A percentile compares a stretch with the other conserved stretches of the same genome.
These are phyloP conservation scores for Nebria salina DNA, from an alignment of 2,888 invertebrate genomes.

Conservation along the genomic window DNA sequence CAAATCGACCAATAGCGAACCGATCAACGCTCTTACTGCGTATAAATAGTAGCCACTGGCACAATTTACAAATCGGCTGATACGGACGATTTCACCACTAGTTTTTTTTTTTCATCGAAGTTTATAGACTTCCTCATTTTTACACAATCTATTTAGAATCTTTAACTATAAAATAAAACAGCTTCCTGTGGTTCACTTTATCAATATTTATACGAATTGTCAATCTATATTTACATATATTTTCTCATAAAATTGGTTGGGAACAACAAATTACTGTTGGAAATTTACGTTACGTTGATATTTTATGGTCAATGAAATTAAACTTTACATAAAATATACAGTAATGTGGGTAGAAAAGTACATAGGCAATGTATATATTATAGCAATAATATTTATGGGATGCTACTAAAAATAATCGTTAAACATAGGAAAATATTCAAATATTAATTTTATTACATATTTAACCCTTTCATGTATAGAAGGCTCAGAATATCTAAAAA, in stretches of 20 bases:
- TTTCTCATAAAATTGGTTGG: neutral
- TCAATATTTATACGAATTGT: neutral
- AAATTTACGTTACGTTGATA: neutral
- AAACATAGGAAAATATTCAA: no score
- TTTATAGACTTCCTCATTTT: conserved; percentile 1
- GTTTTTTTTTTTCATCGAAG: neutral
- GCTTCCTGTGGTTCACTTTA: neutral
- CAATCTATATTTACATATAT: neutral
- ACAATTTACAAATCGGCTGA: conserved; percentile 5
- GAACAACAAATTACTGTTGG: neutral
- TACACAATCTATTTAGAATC: neutral
- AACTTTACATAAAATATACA: no score
- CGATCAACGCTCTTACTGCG: conserved; percentile 21
- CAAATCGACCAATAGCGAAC: conserved; percentile 33
- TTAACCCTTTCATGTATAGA: no score
- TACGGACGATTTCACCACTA: neutral
- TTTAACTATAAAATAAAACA: neutral
- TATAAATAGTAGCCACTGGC: conserved; percentile 21
- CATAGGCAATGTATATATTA: no score
- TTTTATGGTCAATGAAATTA: no score
- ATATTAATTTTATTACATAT: no score
- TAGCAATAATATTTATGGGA: no score
- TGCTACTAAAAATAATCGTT: no score
- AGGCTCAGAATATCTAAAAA: no score
- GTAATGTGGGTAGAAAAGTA: no score